Conservation (phyloP, 1,140 invertebrate species). For the Drosophila azteca region DNA sequence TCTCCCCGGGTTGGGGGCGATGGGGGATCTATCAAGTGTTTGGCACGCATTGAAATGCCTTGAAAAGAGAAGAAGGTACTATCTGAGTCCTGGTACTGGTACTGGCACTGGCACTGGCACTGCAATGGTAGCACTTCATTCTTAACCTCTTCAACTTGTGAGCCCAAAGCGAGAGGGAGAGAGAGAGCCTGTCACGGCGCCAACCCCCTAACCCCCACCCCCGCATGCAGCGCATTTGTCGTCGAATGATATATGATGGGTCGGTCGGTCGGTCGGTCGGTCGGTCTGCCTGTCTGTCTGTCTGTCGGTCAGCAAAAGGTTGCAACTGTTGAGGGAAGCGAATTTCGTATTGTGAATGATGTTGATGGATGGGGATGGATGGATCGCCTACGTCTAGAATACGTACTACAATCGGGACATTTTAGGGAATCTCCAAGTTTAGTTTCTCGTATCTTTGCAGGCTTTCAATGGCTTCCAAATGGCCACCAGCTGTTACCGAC, state of each 20-base stretch:
- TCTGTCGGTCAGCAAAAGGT: background rate
- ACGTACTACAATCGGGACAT: background rate
- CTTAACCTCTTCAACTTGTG: constrained; percentile 51
- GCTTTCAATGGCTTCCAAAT: too few species aligned
- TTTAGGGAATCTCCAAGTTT: background rate
- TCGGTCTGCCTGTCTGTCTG: background rate
- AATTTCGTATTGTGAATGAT: constrained; percentile 16
- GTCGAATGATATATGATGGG: constrained; percentile 49
- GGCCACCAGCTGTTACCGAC: too few species aligned
- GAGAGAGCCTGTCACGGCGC: constrained; percentile 20
- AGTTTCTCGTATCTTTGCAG: too few species aligned
- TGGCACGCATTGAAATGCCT: constrained; percentile 45
- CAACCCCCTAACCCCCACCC: background rate
- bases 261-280: constrained; percentile 1
- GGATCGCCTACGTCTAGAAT: background rate
- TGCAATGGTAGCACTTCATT: constrained; percentile 30
- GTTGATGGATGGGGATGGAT: constrained; percentile 15
- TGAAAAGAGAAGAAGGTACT: background rate
- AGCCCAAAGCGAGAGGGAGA: constrained; percentile 16
- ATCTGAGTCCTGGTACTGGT: background rate
- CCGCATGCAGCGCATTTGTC: constrained; percentile 36
- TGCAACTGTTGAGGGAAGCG: constrained; percentile 31
- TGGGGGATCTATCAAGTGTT: constrained; percentile 28
- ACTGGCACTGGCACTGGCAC: background rate
- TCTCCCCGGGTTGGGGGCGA: constrained; percentile 1